These are phyloP conservation scores for Agrypnia vestita DNA, from an alignment of 1,140 invertebrate genomes.

Conservation along the genomic window DNA sequence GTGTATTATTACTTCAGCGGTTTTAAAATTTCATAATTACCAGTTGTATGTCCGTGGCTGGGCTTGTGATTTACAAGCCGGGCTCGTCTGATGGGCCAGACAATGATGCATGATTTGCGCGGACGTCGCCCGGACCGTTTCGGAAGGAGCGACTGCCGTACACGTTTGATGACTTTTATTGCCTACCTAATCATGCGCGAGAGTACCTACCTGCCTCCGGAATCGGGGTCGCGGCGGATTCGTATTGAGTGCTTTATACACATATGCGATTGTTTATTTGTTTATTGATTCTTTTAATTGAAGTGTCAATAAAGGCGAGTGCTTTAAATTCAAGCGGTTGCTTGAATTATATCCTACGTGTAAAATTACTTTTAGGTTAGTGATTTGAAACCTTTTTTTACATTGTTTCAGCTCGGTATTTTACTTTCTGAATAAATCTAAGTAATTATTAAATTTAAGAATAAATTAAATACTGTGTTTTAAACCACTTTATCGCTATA, in stretches of 20 bases:
- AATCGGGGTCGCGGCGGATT: slow-evolving; percentile 44
- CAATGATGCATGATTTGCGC: slow-evolving; percentile 51
- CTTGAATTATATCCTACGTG: no score
- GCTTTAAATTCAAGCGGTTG: slow-evolving; percentile 4
- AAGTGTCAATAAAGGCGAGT: slow-evolving; percentile 38
- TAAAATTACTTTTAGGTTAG: no score
- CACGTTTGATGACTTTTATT: slow-evolving; percentile 55
- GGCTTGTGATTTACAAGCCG: slow-evolving; percentile 59
- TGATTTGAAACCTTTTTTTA: no score
- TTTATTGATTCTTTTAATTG: slow-evolving; percentile 48
- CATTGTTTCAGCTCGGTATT: no score
- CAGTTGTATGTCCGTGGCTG: slow-evolving; percentile 51
- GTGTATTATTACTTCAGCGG: slow-evolving; percentile 59
- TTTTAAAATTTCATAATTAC: slow-evolving; percentile 61
- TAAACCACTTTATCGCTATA: no score
- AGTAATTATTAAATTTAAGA: no score
- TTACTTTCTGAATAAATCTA: no score
- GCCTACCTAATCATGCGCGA: slow-evolving; percentile 53
- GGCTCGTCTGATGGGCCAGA: slow-evolving; percentile 46
- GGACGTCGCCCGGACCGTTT: not conserved
- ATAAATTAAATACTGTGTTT: no score
- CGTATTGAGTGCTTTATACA: slow-evolving; percentile 41
- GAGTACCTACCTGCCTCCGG: slow-evolving; percentile 27
- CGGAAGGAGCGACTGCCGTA: slow-evolving; percentile 25
- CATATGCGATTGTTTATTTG: slow-evolving; percentile 47